A percentile compares a stretch with the other conserved stretches of the same genome.
These are phyloP conservation scores for Ichneumoninae sp. DNA, from an alignment of 2,888 invertebrate species.

Conservation along the genomic window DNA sequence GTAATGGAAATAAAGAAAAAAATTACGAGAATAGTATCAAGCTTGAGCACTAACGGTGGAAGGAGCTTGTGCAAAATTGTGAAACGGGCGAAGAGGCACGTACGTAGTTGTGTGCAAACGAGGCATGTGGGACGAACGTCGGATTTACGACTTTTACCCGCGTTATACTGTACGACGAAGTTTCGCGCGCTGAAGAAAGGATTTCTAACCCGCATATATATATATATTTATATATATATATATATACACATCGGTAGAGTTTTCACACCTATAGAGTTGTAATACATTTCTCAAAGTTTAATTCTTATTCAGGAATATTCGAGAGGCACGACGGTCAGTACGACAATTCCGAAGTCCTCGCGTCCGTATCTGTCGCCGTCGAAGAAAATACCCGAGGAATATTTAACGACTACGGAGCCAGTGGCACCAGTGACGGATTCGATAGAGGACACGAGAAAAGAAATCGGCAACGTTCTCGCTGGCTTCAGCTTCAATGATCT, in stretches of 20 bases:
- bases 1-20: constrained; percentile 5
- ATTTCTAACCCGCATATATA: constrained; percentile 32
- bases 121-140: constrained; percentile 65
- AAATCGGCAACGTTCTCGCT: constrained; percentile 68
- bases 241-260: constrained; percentile 36
- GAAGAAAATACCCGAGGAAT: constrained; percentile 92
- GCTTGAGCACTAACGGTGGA: neutral
- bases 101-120: constrained; percentile 52
- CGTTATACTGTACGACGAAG: constrained; percentile 22
- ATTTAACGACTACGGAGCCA: constrained; percentile 87
- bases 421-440: constrained; percentile 57
- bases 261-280: constrained; percentile 48
- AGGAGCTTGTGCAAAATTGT: constrained; percentile 47
- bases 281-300: constrained; percentile 51
- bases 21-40: constrained; percentile 45
- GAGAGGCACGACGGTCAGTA: constrained; percentile 75
- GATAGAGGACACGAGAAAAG: constrained; percentile 53
- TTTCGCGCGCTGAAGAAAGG: constrained; percentile 43
- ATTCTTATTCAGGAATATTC: constrained; percentile 78
- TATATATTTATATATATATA: too few species aligned
- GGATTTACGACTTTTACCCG: constrained; percentile 59
- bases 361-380: constrained; percentile 86
- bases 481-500: constrained; percentile 78
- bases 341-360: constrained; percentile 75
- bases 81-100: constrained; percentile 61